Evolutionary conservation across 2,113 vertebrate species (phyloP).

Genomic region (Ceuthmochares aereus): DNA sequence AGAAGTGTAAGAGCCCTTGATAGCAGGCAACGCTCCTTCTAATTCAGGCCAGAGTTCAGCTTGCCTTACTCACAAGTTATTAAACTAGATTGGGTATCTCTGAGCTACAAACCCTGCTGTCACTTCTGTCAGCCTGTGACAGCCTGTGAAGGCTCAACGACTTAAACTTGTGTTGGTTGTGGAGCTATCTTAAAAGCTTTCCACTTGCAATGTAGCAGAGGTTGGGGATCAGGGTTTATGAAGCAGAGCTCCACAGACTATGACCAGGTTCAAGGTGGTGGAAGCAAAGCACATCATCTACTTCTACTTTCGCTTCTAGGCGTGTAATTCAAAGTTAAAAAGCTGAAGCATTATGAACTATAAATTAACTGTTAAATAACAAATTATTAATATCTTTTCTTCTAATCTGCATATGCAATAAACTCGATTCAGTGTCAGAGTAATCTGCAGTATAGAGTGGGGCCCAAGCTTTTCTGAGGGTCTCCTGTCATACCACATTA

Average conservation of each 20-base stretch:
- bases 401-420: not conserved
- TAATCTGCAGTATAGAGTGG: not conserved
- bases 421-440: not conserved
- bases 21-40: not conserved
- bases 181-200: not conserved
- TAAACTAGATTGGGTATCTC: not conserved
- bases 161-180: not conserved
- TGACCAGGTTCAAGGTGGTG: too few species aligned
- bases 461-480: not conserved
- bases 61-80: not conserved
- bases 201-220: not conserved
- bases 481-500: not conserved
- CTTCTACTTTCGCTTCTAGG: not conserved
- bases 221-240: fast-evolving
- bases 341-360: not conserved
- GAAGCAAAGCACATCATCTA: not conserved
- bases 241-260: not conserved
- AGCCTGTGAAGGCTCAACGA: not conserved
- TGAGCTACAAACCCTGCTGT: not conserved
- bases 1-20: not conserved
- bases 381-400: not conserved
- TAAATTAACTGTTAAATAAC: not conserved
- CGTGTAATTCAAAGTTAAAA: not conserved
- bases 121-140: not conserved
- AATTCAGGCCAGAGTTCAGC: not conserved